A percentile compares a stretch with the other conserved stretches of the same genome.
These are phyloP conservation scores for Gymnocephalus cernua DNA, from an alignment of 2,113 vertebrate genomes.

Conservation along the genomic window DNA sequence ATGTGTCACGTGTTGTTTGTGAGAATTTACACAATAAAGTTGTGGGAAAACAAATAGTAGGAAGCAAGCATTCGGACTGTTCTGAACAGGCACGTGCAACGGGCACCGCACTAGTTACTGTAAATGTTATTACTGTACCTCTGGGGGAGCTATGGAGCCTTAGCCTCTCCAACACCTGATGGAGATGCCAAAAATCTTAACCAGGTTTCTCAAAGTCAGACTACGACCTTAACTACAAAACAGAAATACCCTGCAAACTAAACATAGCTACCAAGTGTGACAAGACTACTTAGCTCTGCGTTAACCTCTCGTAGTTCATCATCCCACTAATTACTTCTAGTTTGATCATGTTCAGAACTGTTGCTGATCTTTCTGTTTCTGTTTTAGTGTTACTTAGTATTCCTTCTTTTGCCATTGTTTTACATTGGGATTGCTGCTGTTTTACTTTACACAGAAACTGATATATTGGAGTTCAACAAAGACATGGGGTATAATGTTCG, in stretches of 20 bases:
- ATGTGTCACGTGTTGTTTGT: too few relatives aligned
- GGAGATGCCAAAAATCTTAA: neutral
- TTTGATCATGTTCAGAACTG: neutral
- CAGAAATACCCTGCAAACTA: neutral
- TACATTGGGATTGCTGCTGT: neutral
- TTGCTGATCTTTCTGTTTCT: neutral
- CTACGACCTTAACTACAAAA: neutral
- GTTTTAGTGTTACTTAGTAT: neutral
- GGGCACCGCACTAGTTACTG: too few relatives aligned
- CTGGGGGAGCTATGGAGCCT: neutral
- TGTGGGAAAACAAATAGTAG: too few relatives aligned
- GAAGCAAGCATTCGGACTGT: too few relatives aligned
- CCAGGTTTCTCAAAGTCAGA: neutral
- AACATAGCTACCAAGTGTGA: neutral
- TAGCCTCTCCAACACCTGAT: slow-evolving; percentile 6
- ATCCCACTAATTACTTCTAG: neutral
- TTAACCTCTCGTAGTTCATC: neutral
- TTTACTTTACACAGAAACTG: neutral
- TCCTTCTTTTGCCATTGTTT: neutral
- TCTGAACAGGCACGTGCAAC: too few relatives aligned
- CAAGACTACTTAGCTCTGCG: neutral
- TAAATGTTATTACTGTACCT: neutral
- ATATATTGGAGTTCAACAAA: neutral
- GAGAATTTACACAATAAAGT: too few relatives aligned
- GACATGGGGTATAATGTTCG: neutral